A percentile compares a stretch with the other conserved stretches of the same genome.
These are phyloP conservation scores for Oplegnathus fasciatus DNA, from an alignment of 2,113 vertebrate genomes.

Conservation along the genomic window DNA sequence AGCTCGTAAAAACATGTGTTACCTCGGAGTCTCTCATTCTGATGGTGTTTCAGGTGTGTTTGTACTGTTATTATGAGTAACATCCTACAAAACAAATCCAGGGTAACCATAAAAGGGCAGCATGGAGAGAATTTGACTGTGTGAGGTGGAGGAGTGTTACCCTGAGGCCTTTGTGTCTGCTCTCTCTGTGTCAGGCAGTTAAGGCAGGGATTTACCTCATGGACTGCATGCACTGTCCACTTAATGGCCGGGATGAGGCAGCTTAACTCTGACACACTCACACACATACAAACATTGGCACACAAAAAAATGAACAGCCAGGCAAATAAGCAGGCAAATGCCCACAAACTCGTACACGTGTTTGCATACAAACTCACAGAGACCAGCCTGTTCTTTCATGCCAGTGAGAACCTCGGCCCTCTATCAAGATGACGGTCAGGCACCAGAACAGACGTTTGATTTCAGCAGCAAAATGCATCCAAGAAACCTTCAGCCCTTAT, in stretches of 20 bases:
- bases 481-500: slow-evolving; percentile 75
- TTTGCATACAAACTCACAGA: slow-evolving; percentile 61
- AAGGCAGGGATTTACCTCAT: slow-evolving; percentile 54
- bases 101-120: slow-evolving; percentile 55
- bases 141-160: slow-evolving; percentile 14
- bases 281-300: slow-evolving; percentile 1
- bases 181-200: slow-evolving; percentile 48
- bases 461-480: slow-evolving; percentile 54
- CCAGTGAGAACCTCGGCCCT: slow-evolving; percentile 31
- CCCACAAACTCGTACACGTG: slow-evolving; percentile 33
- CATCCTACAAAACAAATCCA: slow-evolving; percentile 56
- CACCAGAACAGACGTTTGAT: slow-evolving; percentile 64
- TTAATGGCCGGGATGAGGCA: slow-evolving; percentile 20
- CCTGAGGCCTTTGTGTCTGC: slow-evolving; percentile 54
- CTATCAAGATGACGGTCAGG: slow-evolving; percentile 67
- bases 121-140: slow-evolving; percentile 13
- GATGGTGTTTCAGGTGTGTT: slow-evolving; percentile 70
- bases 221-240: slow-evolving; percentile 12
- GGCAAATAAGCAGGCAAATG: slow-evolving; percentile 35
- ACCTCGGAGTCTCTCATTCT: slow-evolving; percentile 56
- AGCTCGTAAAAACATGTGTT: slow-evolving; percentile 63
- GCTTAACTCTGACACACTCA: slow-evolving; percentile 24
- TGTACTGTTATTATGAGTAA: slow-evolving; percentile 60
- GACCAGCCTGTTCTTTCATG: slow-evolving; percentile 60
- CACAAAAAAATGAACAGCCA: slow-evolving; percentile 25